phyloP scores from a whole-genome alignment of 2,888 invertebrate species.

The Argyresthia goedartella region DNA sequence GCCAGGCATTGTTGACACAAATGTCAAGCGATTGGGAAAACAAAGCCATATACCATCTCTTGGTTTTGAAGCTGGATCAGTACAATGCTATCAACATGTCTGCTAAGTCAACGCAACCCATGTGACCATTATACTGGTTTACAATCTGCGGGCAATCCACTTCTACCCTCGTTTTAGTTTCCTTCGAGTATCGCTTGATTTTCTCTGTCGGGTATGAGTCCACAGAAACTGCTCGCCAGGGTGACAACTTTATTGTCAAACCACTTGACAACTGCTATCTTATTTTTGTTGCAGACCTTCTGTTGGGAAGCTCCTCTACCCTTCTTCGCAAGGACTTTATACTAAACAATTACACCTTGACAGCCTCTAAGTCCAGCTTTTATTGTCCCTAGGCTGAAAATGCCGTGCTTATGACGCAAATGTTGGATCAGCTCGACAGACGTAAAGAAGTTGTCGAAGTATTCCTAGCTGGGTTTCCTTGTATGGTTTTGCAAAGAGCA shows the following conservation, averaged over 20 bases:
- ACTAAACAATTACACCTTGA: background rate
- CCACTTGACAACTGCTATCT: conserved; percentile 10
- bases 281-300: conserved; percentile 6
- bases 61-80: conserved; percentile 7
- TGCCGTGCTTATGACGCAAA: conserved; percentile 6
- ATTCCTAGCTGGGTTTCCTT: conserved; percentile 7
- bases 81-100: conserved; percentile 3
- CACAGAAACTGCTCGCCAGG: conserved; percentile 10
- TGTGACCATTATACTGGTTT: conserved; percentile 16
- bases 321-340: conserved; percentile 6
- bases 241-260: conserved; percentile 11
- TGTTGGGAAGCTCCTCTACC: conserved; percentile 10
- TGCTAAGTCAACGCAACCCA: conserved; percentile 13
- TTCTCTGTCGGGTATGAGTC: conserved; percentile 3
- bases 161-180: conserved; percentile 6
- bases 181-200: background rate
- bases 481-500: conserved; percentile 13
- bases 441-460: conserved; percentile 14
- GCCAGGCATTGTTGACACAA: conserved; percentile 9
- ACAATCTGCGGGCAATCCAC: conserved; percentile 11
- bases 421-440: conserved; percentile 6
- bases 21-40: conserved; percentile 12
- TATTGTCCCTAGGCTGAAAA: conserved; percentile 9
- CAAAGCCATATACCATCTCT: conserved; percentile 12
- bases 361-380: conserved; percentile 7